Base-by-base conservation (phyloP, 2,888 invertebrate genomes). In the Cheiracanthium punctorium region DNA sequence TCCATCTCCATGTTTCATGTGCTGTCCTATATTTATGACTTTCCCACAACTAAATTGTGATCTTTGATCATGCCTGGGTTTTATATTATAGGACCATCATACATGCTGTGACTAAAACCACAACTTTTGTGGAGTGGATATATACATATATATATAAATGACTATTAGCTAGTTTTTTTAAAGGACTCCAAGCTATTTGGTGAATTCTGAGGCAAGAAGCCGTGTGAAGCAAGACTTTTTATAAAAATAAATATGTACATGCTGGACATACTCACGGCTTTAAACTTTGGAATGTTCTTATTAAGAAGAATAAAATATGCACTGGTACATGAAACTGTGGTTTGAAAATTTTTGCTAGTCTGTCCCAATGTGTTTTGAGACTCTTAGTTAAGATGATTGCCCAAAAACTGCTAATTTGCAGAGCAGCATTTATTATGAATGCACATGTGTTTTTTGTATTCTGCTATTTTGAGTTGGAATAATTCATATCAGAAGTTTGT, bases 281-380 rank as follows among this genome's bases (percentile, higher is more conserved):
- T 48, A 72, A 73, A 80, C 65, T 73, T 69, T 74, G 84, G 84
- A 85, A 37, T 85, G 84, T 85, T 85, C 77, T 79, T 73, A 79
- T 30, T 37, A 72, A 32, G 28, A 70, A 37, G 24, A 41, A 37
- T 24, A 71, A 75, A 70, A 75, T 72, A 79, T 73, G 84, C 73
- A 73, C 74, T 79, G 41, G 33, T 77, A 72, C 58, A 41, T 73
- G 69, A 67, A 74, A 67, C 69, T 58, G 58, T 85, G 84, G 30
- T 79, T 74, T 73, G 14, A 72, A 76, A 70, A 70, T 71, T 58
- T 58, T 85, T 85, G 74, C 84, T 85, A 85, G 84, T 85, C 84
- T 85, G 58, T 58, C 52, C 52, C 58, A 69, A 77, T 37, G n/a
- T 74, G 70, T 70, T 28, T 73, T 52, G 64, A 76, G 41, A 67